A percentile compares a stretch with the other conserved stretches of the same genome.
These are phyloP conservation scores for Bombus haemorrhoidalis DNA, from an alignment of 1,140 invertebrate genomes.

Conservation along the genomic window DNA sequence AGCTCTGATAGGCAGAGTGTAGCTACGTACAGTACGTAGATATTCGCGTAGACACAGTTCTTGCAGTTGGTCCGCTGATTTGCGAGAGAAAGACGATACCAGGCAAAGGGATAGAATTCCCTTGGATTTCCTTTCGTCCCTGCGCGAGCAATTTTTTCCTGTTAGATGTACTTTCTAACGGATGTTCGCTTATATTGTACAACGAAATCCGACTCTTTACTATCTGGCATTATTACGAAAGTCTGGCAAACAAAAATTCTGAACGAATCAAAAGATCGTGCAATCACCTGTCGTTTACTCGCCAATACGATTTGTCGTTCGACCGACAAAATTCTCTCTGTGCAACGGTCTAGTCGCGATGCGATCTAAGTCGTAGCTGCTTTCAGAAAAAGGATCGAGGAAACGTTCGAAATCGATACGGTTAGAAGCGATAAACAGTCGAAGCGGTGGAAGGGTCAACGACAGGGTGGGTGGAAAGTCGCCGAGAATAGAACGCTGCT, in stretches of 20 bases:
- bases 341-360: background rate
- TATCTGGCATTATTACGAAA: too few relatives aligned
- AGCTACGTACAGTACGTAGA: background rate
- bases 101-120: background rate
- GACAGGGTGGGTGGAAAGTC: constrained; percentile 61
- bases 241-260: background rate
- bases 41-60: background rate
- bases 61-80: background rate
- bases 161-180: background rate
- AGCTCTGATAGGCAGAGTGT: background rate
- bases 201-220: too few relatives aligned
- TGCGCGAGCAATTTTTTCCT: background rate
- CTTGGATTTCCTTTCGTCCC: background rate
- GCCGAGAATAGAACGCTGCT: constrained; percentile 58
- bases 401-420: constrained; percentile 19
- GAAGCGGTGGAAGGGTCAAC: constrained; percentile 61
- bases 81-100: background rate
- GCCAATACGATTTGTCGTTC: background rate
- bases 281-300: too few relatives aligned
- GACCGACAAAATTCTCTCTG: background rate
- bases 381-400: background rate
- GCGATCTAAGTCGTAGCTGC: background rate
- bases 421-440: constrained; percentile 30
- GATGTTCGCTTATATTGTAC: too few relatives aligned
- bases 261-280: background rate